These are phyloP conservation scores for Hydraecia micacea DNA, from an alignment of 2,888 invertebrate species.

Conservation along the genomic window DNA sequence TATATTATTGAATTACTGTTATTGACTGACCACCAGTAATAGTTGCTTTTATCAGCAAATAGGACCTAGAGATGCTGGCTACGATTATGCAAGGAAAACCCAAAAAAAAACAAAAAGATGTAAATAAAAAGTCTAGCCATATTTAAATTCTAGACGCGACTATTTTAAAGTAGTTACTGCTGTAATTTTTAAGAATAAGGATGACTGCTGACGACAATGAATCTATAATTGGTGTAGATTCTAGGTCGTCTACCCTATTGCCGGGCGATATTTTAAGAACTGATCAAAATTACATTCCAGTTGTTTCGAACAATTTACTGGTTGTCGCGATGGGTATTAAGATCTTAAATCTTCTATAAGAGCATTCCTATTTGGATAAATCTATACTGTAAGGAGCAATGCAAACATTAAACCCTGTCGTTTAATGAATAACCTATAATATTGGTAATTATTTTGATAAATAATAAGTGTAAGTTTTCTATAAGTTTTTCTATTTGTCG, in stretches of 20 bases:
- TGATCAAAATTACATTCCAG: constrained; percentile 47
- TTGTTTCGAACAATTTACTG: constrained; percentile 43
- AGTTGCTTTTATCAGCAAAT: too few species aligned
- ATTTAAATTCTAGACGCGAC: constrained; percentile 22
- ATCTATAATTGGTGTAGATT: constrained; percentile 27
- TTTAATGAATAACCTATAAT: background rate
- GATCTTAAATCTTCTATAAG: constrained; percentile 23
- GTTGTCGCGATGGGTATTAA: background rate
- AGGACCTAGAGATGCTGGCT: too few species aligned
- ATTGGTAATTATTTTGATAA: too few species aligned
- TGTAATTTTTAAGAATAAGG: constrained; percentile 46
- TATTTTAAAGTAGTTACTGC: background rate
- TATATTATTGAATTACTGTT: too few species aligned
- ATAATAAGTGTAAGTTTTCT: too few species aligned
- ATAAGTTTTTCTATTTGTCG: too few species aligned
- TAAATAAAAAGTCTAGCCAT: background rate
- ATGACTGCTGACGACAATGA: constrained; percentile 47
- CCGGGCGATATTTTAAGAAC: constrained; percentile 50
- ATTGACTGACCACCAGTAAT: too few species aligned
- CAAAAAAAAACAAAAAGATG: too few species aligned
- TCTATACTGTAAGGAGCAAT: constrained; percentile 9
- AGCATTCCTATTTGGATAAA: constrained; percentile 27
- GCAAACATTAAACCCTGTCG: background rate
- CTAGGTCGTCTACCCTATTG: constrained; percentile 42
- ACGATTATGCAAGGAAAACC: too few species aligned